Conservation (phyloP, 2,797 vertebrate species). For the Sebastes nivosus region DNA sequence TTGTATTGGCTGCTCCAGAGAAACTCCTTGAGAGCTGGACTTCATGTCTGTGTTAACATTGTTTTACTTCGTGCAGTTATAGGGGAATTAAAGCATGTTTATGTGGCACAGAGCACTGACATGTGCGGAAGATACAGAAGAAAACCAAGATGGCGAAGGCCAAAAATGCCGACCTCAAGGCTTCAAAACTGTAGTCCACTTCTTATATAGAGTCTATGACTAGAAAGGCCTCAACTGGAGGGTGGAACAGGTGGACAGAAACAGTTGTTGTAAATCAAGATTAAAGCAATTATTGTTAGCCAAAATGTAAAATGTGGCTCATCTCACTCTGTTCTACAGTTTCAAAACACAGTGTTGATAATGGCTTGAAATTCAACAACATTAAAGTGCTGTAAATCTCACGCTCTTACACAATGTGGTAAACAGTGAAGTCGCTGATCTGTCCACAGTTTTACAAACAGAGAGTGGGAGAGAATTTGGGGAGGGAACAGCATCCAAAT, state of each 20-base stretch:
- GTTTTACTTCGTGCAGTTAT: not conserved
- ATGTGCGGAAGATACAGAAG: not conserved
- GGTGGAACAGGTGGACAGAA: not conserved
- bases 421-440: not conserved
- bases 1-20: not conserved
- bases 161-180: not conserved
- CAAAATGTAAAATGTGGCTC: not conserved
- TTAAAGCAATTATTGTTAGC: not conserved
- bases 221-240: not conserved
- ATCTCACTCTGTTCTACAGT: not conserved
- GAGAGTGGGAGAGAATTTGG: not conserved
- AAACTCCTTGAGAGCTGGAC: not conserved
- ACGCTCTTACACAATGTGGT: not conserved
- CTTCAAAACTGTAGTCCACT: not conserved
- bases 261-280: conserved; percentile 1
- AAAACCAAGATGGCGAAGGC: not conserved
- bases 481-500: not conserved
- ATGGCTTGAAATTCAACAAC: too few species aligned
- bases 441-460: not conserved
- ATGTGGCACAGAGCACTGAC: not conserved
- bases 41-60: not conserved
- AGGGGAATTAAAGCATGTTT: not conserved
- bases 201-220: not conserved
- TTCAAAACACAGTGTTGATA: not conserved
- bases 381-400: not conserved